Conservation (phyloP, 2,888 invertebrate species). For the Choreutis nemorana region DNA sequence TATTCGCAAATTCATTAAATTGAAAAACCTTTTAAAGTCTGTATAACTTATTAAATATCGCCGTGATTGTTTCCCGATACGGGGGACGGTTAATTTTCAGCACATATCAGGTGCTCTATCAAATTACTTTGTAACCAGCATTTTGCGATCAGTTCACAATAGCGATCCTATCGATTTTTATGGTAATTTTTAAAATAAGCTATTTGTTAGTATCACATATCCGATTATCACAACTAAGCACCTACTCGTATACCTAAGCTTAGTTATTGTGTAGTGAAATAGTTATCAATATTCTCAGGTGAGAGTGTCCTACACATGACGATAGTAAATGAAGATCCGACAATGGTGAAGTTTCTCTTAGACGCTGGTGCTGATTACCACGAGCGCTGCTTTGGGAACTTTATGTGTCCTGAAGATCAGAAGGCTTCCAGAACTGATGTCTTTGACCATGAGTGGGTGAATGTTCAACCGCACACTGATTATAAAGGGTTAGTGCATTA, state of each 20-base stretch:
- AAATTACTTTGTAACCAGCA: too few species aligned
- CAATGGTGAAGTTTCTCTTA: slow-evolving; percentile 94
- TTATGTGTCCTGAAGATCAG: slow-evolving; percentile 98
- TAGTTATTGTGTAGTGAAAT: not conserved
- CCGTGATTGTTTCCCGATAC: too few species aligned
- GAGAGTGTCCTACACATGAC: slow-evolving; percentile 97
- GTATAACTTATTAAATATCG: too few species aligned
- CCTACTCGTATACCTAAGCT: not conserved
- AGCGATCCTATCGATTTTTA: too few species aligned
- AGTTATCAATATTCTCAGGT: slow-evolving; percentile 54
- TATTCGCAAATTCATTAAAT: too few species aligned
- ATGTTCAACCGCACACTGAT: slow-evolving; percentile 80
- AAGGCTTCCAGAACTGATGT: slow-evolving; percentile 88
- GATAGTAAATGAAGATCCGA: slow-evolving; percentile 97
- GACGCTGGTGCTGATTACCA: slow-evolving; percentile 92
- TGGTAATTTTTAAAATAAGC: too few species aligned
- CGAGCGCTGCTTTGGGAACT: slow-evolving; percentile 93
- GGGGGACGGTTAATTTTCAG: too few species aligned
- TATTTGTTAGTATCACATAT: too few species aligned
- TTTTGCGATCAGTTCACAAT: too few species aligned
- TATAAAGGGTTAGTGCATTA: slow-evolving; percentile 85
- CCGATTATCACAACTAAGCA: not conserved
- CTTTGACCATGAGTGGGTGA: slow-evolving; percentile 91
- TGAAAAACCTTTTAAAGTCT: too few species aligned
- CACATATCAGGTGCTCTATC: too few species aligned